phyloP scores from a whole-genome alignment of 2,888 invertebrate species.

The Oscheius onirici region DNA sequence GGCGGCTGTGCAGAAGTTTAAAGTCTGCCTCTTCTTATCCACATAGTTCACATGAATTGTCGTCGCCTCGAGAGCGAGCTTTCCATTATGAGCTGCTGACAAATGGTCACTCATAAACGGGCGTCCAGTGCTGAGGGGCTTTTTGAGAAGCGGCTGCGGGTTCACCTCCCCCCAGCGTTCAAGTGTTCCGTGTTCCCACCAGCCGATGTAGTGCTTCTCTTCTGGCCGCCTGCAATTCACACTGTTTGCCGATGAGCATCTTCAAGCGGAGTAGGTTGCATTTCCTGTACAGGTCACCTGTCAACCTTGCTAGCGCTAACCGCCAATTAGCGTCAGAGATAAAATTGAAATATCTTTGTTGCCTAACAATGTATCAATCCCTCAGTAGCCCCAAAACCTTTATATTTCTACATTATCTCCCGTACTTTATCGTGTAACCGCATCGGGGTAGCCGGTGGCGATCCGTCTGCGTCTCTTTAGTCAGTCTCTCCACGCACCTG shows the following conservation, averaged over 20 bases:
- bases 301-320: slow-evolving; percentile 7
- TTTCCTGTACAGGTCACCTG: background rate
- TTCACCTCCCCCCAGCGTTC: slow-evolving; percentile 15
- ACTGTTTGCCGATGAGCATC: slow-evolving; percentile 26
- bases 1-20: slow-evolving; percentile 16
- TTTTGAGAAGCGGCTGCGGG: slow-evolving; percentile 27
- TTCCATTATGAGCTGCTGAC: slow-evolving; percentile 52
- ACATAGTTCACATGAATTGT: slow-evolving; percentile 8
- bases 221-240: background rate
- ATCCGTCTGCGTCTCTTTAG: slow-evolving; percentile 24
- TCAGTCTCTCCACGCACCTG: slow-evolving; percentile 20
- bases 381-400: background rate
- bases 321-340: slow-evolving; percentile 2
- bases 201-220: slow-evolving; percentile 5
- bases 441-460: slow-evolving; percentile 16
- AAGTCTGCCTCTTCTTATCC: slow-evolving; percentile 17
- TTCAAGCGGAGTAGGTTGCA: slow-evolving; percentile 28
- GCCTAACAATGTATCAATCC: no score
- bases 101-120: slow-evolving; percentile 48
- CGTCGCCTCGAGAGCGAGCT: slow-evolving; percentile 36
- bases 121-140: slow-evolving; percentile 12
- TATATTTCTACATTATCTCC: background rate
- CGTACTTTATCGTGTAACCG: slow-evolving; percentile 8
- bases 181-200: slow-evolving; percentile 34
- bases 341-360: background rate